Evolutionary conservation across 2,888 invertebrate species (phyloP).

Genomic region (Lepetodrilus schrolli): DNA sequence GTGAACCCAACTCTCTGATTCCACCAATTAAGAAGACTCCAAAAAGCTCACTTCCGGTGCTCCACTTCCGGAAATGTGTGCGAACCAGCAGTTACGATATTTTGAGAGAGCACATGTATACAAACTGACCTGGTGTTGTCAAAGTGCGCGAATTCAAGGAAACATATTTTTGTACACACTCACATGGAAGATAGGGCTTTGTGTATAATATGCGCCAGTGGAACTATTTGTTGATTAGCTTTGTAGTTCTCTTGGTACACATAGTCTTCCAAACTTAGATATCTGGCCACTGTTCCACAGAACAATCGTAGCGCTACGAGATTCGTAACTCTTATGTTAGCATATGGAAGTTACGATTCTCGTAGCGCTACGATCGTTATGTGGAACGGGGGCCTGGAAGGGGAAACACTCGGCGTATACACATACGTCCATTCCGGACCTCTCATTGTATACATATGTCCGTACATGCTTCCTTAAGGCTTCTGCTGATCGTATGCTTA

Average conservation of each 20-base stretch:
- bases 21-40: not conserved
- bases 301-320: no score
- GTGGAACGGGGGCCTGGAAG: no score
- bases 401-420: no score
- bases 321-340: no score
- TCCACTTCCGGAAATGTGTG: not conserved
- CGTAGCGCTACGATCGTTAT: no score
- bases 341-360: no score
- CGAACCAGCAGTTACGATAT: not conserved
- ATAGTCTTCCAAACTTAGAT: not conserved
- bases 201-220: constrained; percentile 1
- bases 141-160: not conserved
- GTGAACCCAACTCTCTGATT: not conserved
- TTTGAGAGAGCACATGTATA: not conserved
- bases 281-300: no score
- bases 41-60: not conserved
- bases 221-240: not conserved
- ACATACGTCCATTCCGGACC: no score
- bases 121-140: not conserved
- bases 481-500: no score
- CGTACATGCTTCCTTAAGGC: no score
- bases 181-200: constrained; percentile 13
- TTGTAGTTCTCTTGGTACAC: not conserved
- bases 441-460: no score
- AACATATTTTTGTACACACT: constrained; percentile 20